Evolutionary conservation across 2,113 vertebrate genomes (phyloP), one percentile per base, ranked within the genome.

Genomic region (Onychostoma macrolepis): DNA sequence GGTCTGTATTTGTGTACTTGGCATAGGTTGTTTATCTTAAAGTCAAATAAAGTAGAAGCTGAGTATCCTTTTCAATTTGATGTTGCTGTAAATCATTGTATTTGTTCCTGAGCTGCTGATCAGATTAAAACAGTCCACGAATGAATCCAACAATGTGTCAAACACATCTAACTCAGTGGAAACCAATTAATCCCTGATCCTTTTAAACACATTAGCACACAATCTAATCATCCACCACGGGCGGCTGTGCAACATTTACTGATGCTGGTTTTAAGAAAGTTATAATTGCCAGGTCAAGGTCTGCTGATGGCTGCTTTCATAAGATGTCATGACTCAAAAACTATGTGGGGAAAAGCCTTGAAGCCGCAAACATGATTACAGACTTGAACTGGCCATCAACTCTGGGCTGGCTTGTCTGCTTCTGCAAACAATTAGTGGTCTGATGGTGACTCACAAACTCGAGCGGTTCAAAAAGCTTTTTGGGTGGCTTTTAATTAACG

Each of bases 401-500:
- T 48, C 21, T 26, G 24, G n/a, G 11, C n/a, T 11, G 24, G 36
- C 24, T 65, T 26, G n/a, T 45, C 17, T 67, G 26, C 41, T 19
- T 69, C 80, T 83, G 80, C 28, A 24, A 71, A 19, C 83, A n/a
- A 58, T 84, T 84, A 84, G 83, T 28, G 83, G 83, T 33, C 43
- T 38, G 45, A 33, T 72, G 45, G 19, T 72, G 67, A 50, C 81
- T 84, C 82, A 71, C 80, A 33, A 83, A 69, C 80, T 43, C 10
- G 4, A 76, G 13, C 24, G 1, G 13, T 69, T 67, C 63, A 69
- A 36, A 63, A 38, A 74, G 67, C 82, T 41, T 74, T 56, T 41
- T 56, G 65, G 65, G 45, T 72, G 69, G 69, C 48, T 74, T 84
- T 48, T 58, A 75, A 72, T 74, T 82, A 75, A 30, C 7, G 53